Percentiles rank a stretch among this genome's conserved stretches.
These are phyloP conservation scores for Hylomyscus alleni DNA, from an alignment of 2,797 vertebrate genomes.

Conservation along the genomic window DNA sequence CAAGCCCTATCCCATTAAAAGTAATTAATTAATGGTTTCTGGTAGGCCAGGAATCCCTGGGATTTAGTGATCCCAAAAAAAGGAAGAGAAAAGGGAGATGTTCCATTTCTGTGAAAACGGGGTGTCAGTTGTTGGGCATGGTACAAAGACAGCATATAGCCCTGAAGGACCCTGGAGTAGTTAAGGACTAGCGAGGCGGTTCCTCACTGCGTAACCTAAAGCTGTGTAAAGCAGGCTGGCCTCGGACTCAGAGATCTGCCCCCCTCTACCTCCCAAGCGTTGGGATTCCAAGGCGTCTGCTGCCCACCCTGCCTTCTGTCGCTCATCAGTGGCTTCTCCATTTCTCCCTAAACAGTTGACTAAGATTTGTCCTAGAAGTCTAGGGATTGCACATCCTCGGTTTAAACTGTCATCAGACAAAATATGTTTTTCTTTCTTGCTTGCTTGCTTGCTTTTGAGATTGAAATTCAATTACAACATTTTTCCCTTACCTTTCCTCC, in stretches of 20 bases:
- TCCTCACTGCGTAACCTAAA: background rate
- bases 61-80: conserved; percentile 21
- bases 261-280: background rate
- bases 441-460: background rate
- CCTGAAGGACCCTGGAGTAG: background rate
- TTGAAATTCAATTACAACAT: background rate
- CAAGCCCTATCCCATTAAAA: background rate
- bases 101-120: background rate
- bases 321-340: background rate
- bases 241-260: background rate
- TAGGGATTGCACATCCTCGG: background rate
- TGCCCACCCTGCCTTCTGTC: background rate
- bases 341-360: background rate
- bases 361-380: background rate
- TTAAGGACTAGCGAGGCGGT: background rate
- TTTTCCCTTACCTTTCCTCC: background rate
- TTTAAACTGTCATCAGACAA: conserved; percentile 46
- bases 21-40: background rate
- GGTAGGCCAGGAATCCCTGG: background rate
- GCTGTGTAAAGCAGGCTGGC: background rate
- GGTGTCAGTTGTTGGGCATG: background rate
- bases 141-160: background rate
- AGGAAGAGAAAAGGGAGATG: background rate
- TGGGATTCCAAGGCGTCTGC: background rate
- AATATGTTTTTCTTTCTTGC: conserved; percentile 21